These are phyloP conservation scores for Drosophila fulvimacula DNA, from an alignment of 2,888 invertebrate species.

Conservation along the genomic window DNA sequence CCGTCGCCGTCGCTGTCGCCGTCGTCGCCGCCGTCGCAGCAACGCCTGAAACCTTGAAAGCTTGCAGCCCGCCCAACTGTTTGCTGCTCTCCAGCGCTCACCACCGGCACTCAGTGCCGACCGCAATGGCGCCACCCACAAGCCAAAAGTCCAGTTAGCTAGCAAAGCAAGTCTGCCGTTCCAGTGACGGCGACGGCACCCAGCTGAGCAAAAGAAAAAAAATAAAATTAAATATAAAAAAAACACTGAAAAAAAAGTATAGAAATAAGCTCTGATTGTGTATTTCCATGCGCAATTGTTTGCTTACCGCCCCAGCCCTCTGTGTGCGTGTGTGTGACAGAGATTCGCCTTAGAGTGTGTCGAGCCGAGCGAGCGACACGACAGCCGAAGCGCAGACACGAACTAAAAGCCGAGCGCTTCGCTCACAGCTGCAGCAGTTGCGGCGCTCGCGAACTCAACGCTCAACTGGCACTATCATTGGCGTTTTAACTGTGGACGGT, in stretches of 20 bases:
- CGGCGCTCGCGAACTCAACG: slow-evolving; percentile 43
- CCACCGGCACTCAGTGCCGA: slow-evolving; percentile 37
- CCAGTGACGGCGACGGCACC: slow-evolving; percentile 46
- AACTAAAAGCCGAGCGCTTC: slow-evolving; percentile 23
- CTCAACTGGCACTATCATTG: slow-evolving; percentile 82
- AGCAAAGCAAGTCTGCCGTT: slow-evolving; percentile 33
- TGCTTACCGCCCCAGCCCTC: not conserved
- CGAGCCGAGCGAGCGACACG: slow-evolving; percentile 14
- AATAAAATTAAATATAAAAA: slow-evolving; percentile 29
- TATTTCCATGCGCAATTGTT: slow-evolving; percentile 44
- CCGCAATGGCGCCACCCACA: slow-evolving; percentile 52
- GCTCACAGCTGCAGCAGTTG: slow-evolving; percentile 54
- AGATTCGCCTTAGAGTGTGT: slow-evolving; percentile 9
- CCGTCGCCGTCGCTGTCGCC: slow-evolving; percentile 1
- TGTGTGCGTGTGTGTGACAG: not conserved
- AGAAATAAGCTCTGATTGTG: slow-evolving; percentile 36
- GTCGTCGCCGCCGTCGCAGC: slow-evolving; percentile 19
- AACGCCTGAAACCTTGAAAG: slow-evolving; percentile 65
- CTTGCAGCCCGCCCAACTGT: slow-evolving; percentile 41
- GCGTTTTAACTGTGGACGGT: slow-evolving; percentile 85
- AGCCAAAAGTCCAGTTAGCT: slow-evolving; percentile 20
- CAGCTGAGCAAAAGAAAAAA: slow-evolving; percentile 53
- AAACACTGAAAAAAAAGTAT: slow-evolving; percentile 6
- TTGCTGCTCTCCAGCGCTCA: slow-evolving; percentile 38
- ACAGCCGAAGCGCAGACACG: slow-evolving; percentile 23